A percentile compares a stretch with the other conserved stretches of the same genome.
These are phyloP conservation scores for Sebastes trivittatus DNA, from an alignment of 2,797 vertebrate genomes.

Conservation along the genomic window DNA sequence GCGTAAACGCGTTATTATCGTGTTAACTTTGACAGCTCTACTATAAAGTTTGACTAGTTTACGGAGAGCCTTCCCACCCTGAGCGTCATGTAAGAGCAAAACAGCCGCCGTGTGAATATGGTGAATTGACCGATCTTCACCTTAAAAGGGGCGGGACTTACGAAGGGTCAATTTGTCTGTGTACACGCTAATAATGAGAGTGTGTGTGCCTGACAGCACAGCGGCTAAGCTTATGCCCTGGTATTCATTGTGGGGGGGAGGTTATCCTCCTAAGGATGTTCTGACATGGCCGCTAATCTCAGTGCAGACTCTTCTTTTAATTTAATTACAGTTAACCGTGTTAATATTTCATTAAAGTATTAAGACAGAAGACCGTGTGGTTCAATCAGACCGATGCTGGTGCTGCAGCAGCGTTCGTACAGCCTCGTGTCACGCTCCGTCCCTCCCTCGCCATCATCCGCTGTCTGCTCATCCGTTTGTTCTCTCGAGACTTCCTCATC, in stretches of 20 bases:
- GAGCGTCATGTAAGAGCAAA: too few relatives aligned
- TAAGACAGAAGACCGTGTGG: conserved; percentile 69
- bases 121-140: too few relatives aligned
- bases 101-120: too few relatives aligned
- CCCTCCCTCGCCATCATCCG: conserved; percentile 59
- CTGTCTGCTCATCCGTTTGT: conserved; percentile 64
- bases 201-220: conserved; percentile 14
- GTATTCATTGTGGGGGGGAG: conserved; percentile 67
- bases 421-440: conserved; percentile 32
- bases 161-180: not conserved
- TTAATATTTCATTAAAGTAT: conserved; percentile 84
- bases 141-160: too few relatives aligned
- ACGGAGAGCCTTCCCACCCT: too few relatives aligned
- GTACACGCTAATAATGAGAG: too few relatives aligned
- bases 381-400: conserved; percentile 63
- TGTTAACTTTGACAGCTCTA: too few relatives aligned
- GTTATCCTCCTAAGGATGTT: conserved; percentile 75
- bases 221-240: conserved; percentile 61
- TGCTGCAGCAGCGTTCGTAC: conserved; percentile 12
- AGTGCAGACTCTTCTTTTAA: conserved; percentile 77
- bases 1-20: too few relatives aligned
- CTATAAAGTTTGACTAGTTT: too few relatives aligned
- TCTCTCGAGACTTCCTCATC: conserved; percentile 69
- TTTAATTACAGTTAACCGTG: conserved; percentile 81
- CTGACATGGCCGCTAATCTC: conserved; percentile 76